Percentiles rank a stretch among this genome's conserved stretches.
phyloP scores from a whole-genome alignment of 2,113 vertebrate species.

The Calyptomena viridis region DNA sequence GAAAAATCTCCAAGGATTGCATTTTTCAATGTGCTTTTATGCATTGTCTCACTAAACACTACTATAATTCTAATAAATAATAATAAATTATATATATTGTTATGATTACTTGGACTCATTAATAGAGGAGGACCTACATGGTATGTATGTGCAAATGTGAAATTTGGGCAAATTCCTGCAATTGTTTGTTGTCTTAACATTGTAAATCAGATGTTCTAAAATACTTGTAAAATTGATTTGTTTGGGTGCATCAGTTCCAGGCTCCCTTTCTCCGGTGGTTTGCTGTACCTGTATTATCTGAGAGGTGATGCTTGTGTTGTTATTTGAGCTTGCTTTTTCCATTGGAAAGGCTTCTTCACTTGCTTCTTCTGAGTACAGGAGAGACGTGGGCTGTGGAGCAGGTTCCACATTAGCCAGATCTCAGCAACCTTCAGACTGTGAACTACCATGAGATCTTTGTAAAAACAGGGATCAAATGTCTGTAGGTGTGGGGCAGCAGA shows the following conservation, averaged over 20 bases:
- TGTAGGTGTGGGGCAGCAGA: constrained; percentile 91
- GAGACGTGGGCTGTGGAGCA: constrained; percentile 84
- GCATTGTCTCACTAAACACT: background rate
- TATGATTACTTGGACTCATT: background rate
- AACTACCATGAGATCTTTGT: constrained; percentile 93
- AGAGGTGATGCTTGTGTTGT: background rate
- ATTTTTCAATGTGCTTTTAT: background rate
- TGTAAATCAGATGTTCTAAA: background rate
- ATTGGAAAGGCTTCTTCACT: constrained; percentile 70
- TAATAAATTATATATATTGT: constrained; percentile 49
- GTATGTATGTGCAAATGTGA: background rate
- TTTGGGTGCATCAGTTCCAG: background rate
- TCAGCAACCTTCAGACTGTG: constrained; percentile 91
- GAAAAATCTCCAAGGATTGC: background rate
- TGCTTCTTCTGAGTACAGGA: constrained; percentile 80
- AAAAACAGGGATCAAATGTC: constrained; percentile 95
- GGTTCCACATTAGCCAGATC: constrained; percentile 98
- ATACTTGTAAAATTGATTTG: background rate
- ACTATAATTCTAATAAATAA: constrained; percentile 55
- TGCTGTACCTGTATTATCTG: background rate
- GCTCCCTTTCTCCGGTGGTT: background rate
- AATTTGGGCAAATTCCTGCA: background rate
- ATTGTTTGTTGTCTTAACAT: background rate
- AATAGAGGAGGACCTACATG: background rate
- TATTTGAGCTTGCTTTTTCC: constrained; percentile 40